These are phyloP conservation scores for Dendronephthya gigantea DNA, from an alignment of 64 coral and sea anemone genomes.

Conservation along the genomic window DNA sequence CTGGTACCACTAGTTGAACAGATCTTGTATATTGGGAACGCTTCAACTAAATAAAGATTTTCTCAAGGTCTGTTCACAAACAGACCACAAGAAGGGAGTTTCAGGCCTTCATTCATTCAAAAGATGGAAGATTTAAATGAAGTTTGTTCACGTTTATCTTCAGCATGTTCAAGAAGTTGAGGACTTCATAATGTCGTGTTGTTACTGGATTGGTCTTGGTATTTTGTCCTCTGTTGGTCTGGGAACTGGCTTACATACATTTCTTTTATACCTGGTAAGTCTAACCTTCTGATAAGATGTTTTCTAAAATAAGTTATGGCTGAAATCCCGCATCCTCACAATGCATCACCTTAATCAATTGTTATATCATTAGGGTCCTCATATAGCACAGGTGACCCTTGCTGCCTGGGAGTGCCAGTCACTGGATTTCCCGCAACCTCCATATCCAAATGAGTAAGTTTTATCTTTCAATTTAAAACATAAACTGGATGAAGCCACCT, in stretches of 20 bases:
- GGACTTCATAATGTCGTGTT: constrained; percentile 64
- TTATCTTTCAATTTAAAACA: neutral
- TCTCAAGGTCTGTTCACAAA: too few relatives aligned
- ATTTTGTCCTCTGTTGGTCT: constrained; percentile 87
- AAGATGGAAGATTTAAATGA: neutral
- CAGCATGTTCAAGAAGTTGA: constrained; percentile 64
- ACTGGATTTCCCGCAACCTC: constrained; percentile 93
- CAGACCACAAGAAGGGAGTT: too few relatives aligned
- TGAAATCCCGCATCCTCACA: too few relatives aligned
- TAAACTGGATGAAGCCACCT: too few relatives aligned
- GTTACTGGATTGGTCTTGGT: constrained; percentile 86
- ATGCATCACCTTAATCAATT: too few relatives aligned
- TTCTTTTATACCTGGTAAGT: constrained; percentile 82
- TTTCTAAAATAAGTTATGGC: too few relatives aligned
- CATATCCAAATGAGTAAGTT: constrained; percentile 92
- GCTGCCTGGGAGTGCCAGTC: constrained; percentile 80
- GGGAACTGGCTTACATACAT: constrained; percentile 88
- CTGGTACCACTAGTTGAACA: too few relatives aligned
- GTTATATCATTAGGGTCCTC: constrained; percentile 59
- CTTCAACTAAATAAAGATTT: too few relatives aligned
- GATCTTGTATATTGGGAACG: neutral
- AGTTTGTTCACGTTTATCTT: neutral
- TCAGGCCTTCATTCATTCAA: too few relatives aligned
- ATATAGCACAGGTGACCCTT: constrained; percentile 86
- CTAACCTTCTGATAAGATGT: neutral